Conservation (phyloP, 1,140 invertebrate species). For the Magallana ariakensis region DNA sequence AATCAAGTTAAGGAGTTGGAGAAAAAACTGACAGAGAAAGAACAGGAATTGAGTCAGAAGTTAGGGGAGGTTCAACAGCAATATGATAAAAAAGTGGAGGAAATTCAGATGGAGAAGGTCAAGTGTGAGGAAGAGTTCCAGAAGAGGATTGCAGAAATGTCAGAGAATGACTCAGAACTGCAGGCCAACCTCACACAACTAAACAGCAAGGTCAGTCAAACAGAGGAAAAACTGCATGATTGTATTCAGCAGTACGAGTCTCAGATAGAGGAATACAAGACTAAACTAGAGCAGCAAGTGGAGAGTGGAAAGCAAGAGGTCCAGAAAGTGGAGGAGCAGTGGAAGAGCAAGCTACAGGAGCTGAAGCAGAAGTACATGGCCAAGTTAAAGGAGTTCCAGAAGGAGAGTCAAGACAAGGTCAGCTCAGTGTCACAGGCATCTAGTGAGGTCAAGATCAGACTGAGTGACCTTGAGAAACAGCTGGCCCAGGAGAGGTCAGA, state of each 20-base stretch:
- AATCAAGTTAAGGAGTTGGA: conserved; percentile 53
- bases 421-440: conserved; percentile 53
- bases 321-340: conserved; percentile 68
- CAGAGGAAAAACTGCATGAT: conserved; percentile 72
- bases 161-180: conserved; percentile 71
- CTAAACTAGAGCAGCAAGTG: conserved; percentile 67
- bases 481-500: conserved; percentile 54
- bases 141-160: conserved; percentile 58
- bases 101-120: conserved; percentile 41
- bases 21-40: conserved; percentile 51
- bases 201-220: conserved; percentile 70
- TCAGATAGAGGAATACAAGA: conserved; percentile 75
- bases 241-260: conserved; percentile 74
- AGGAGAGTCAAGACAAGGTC: conserved; percentile 59
- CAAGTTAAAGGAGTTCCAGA: conserved; percentile 69
- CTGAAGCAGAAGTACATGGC: conserved; percentile 68
- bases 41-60: conserved; percentile 43
- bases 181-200: conserved; percentile 70
- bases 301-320: conserved; percentile 72
- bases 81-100: conserved; percentile 44
- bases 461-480: conserved; percentile 50
- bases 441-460: background rate
- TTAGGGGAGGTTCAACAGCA: conserved; percentile 47
- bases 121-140: conserved; percentile 58
- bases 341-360: conserved; percentile 71